Evolutionary conservation across 2,113 vertebrate species (phyloP).

Genomic region (Sisor rabdophorus): DNA sequence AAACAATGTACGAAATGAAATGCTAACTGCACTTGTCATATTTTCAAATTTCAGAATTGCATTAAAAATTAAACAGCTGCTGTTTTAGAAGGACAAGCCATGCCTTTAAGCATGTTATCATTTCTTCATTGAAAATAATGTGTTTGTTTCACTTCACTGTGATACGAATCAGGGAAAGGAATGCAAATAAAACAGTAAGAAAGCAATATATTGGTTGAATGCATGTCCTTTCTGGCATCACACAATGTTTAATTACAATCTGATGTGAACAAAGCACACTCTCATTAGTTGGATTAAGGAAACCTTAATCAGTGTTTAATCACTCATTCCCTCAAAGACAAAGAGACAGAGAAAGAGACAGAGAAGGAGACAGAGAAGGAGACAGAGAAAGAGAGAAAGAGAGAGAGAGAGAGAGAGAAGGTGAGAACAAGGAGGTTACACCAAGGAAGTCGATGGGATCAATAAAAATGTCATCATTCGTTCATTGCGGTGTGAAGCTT

Average conservation of each 20-base stretch:
- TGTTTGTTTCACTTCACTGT: not conserved
- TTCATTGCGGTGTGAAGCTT: conserved; percentile 25
- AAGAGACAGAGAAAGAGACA: not conserved
- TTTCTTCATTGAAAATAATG: conserved; percentile 11
- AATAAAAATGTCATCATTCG: conserved; percentile 39
- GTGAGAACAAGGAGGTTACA: not conserved
- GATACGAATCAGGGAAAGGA: not conserved
- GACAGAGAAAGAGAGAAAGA: conserved; percentile 3
- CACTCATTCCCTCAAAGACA: conserved; percentile 29
- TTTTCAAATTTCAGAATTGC: not conserved
- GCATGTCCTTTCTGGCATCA: conserved; percentile 34
- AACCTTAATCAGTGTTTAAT: conserved; percentile 47
- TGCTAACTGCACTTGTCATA: no score
- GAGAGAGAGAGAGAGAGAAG: not conserved
- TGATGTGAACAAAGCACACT: conserved; percentile 48
- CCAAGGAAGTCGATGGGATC: not conserved
- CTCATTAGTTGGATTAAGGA: conserved; percentile 48
- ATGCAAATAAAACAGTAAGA: not conserved
- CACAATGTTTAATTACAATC: conserved; percentile 42
- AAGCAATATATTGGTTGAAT: conserved; percentile 22
- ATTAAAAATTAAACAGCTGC: not conserved
- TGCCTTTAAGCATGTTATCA: not conserved
- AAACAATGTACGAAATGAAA: not conserved
- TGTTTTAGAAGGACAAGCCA: not conserved
- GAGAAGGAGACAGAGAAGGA: conserved; percentile 14